Evolutionary conservation across 2,888 invertebrate genomes (phyloP), one percentile per base, ranked within the genome.

Genomic region (Malacosoma neustria): DNA sequence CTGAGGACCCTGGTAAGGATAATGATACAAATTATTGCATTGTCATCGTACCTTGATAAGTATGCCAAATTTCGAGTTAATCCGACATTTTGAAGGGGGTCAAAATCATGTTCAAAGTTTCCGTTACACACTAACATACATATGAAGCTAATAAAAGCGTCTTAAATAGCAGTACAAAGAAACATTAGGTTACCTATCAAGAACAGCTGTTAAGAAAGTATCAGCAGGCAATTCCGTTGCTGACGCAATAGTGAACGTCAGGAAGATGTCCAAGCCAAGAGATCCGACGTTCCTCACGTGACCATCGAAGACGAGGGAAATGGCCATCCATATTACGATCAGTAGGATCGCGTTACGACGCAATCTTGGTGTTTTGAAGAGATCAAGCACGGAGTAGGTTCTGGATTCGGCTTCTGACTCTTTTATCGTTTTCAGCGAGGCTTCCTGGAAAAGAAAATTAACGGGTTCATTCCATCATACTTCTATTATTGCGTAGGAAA

Each of bases 241-340:
- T 1, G 92, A 91, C 0, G 95, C 95, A 2, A 95, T 89, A 0
- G 95, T 94, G 61, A 95, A 95, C 0, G 95, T 95, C 39, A 95
- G 64, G 66, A 95, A 95, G n/a, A 95, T 89, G 54, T 95, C 91
- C 50, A 94, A 72, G 0, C 94, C 94, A 31, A 96, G 74, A 6
- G 94, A 93, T 0, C 94, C 93, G 0, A 96, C 95, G 62, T 95
- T 96, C 57, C 96, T 87, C 11, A 95, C 95, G 62, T 96, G 96
- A 0, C 95, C 95, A 58, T 96, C 95, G 68, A 95, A 95, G 1
- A 94, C 94, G 58, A 96, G 61, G 0, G 95, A 94, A 39, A 95
- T 93, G n/a, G 92, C 90, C 93, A 95, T 94, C 95, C 96, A 96
- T 49, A 96, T 93, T 2, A 94, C 52, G 48, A 94, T 93, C 13